phyloP scores from a whole-genome alignment of 2,797 vertebrate genomes.

The Enoplosus armatus region DNA sequence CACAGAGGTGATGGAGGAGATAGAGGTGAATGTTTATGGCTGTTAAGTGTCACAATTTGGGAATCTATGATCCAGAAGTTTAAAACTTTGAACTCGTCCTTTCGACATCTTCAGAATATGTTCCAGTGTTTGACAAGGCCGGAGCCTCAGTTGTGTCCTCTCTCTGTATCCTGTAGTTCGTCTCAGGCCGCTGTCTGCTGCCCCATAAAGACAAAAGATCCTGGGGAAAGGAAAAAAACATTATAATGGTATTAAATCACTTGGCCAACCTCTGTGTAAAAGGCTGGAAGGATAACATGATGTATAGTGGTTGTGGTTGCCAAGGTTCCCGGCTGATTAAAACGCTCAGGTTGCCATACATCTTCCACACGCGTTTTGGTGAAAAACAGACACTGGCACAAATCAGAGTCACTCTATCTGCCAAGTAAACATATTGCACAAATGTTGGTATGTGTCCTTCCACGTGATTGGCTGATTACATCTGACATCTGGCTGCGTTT shows the following conservation, averaged over 20 bases:
- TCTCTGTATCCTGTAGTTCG: not conserved
- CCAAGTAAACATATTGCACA: not conserved
- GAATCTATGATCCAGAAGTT: not conserved
- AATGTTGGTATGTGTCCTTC: not conserved
- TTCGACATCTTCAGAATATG: not conserved
- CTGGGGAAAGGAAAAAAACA: conserved; percentile 4
- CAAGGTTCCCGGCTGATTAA: conserved; percentile 51
- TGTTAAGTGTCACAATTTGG: not conserved
- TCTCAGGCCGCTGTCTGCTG: not conserved
- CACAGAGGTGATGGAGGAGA: not conserved
- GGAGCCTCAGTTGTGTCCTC: not conserved
- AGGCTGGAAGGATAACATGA: conserved; percentile 48
- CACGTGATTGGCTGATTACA: not conserved
- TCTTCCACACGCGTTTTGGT: conserved; percentile 36
- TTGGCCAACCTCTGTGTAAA: conserved; percentile 47
- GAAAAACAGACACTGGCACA: conserved; percentile 16
- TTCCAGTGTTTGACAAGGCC: not conserved
- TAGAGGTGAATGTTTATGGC: not conserved
- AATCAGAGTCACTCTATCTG: conserved; percentile 12
- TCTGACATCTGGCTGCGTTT: too few species aligned
- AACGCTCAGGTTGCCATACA: conserved; percentile 24
- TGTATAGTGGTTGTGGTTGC: conserved; percentile 23
- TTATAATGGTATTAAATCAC: conserved; percentile 43
- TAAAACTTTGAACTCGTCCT: not conserved
- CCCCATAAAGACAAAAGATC: conserved; percentile 4